phyloP scores from a whole-genome alignment of 2,113 vertebrate species.

The Scatophagus argus region DNA sequence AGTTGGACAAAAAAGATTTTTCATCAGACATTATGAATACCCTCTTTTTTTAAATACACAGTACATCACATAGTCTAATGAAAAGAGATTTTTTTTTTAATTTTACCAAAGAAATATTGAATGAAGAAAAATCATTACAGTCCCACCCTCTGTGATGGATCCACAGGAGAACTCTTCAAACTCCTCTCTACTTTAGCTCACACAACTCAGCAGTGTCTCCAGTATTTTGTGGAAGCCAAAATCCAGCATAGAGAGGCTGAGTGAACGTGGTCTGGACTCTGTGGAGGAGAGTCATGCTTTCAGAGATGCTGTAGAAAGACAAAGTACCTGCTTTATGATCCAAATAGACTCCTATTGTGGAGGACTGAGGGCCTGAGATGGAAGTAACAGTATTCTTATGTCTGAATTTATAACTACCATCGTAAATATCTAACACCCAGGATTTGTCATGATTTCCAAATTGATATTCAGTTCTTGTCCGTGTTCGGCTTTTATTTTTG shows the following conservation, averaged over 20 bases:
- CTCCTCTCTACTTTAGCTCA: conserved; percentile 2
- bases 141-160: background rate
- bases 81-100: too few species aligned
- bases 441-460: background rate
- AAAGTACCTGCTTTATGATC: conserved; percentile 17
- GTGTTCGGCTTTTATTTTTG: conserved; percentile 23
- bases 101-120: too few species aligned
- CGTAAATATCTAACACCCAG: rapidly evolving
- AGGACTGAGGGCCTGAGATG: conserved; percentile 17
- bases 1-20: background rate
- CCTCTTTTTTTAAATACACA: too few species aligned
- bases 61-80: too few species aligned
- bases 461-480: rapidly evolving
- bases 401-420: background rate
- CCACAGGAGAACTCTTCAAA: background rate
- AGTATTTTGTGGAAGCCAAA: rapidly evolving
- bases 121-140: too few species aligned
- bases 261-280: conserved; percentile 37
- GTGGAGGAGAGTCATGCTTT: conserved; percentile 34
- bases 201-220: conserved; percentile 9
- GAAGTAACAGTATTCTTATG: rapidly evolving
- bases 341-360: conserved; percentile 29
- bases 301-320: conserved; percentile 8
- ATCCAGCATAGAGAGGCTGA: conserved; percentile 29
- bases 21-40: background rate